Conservation (phyloP, 2,888 invertebrate species). For the Tortricodes alternella region DNA sequence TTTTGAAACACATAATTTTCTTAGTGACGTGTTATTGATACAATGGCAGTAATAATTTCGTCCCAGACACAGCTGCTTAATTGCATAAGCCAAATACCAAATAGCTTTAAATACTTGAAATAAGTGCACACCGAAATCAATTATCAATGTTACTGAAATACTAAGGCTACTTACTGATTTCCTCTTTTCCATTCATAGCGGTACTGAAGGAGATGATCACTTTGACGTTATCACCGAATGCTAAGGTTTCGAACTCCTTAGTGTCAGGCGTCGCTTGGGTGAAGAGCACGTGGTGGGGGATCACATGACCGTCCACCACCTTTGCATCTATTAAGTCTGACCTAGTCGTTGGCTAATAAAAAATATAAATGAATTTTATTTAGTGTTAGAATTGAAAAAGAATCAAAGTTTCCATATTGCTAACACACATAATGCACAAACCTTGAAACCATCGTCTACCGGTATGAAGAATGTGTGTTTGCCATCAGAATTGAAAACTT, state of each 20-base stretch:
- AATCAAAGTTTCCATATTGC: background rate
- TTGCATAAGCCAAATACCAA: no score
- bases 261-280: conserved; percentile 90
- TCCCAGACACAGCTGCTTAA: no score
- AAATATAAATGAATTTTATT: background rate
- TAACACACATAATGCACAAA: no score
- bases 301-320: conserved; percentile 95
- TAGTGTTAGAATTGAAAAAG: background rate
- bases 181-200: conserved; percentile 85
- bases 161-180: conserved; percentile 81
- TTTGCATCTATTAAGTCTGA: conserved; percentile 90
- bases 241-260: conserved; percentile 89
- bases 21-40: no score
- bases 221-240: conserved; percentile 91
- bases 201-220: conserved; percentile 91
- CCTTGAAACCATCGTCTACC: conserved; percentile 94
- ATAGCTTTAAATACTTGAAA: no score
- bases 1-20: conserved; percentile 52
- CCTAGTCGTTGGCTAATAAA: conserved; percentile 84
- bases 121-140: no score
- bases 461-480: conserved; percentile 95
- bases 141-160: no score
- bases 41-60: no score
- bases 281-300: conserved; percentile 93
- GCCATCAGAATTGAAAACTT: conserved; percentile 89